Base-by-base conservation (phyloP, 1,140 invertebrate genomes). In the Adoxophyes honmai region DNA sequence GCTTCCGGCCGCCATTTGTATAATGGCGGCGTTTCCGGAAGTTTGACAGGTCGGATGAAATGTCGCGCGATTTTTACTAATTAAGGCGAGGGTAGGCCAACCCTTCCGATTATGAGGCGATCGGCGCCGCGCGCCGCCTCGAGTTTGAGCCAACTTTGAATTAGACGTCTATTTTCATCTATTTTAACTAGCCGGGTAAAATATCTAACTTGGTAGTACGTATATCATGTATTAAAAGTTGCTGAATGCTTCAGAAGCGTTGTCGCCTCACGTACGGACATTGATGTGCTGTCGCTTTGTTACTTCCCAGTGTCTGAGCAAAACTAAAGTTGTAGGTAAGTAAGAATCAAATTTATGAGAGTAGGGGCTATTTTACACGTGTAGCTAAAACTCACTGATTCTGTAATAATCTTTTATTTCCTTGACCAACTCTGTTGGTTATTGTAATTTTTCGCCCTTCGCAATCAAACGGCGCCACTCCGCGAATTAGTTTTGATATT, bases 401-500 rank as follows among this genome's bases (percentile, higher is more conserved):
- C 21, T 3, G 2, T 3, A 6, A 3, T 28, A 10, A 44, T 44
- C 18, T 44, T 16, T 44, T 44, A 13, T 13, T 18, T 52, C 54
- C 35, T n/a, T 55, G 18, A 38, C 36, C 55, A 60, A 60, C 57
- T 55, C 58, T 54, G 59, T 34, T 38, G 38, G 68, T 63, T 58
- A 51, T 58, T 57, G 54, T 51, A 58, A 60, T 64, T 70, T 66
- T 56, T 59, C 48, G 42, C 59, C 64, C 59, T 52, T 34, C 68
- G 75, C 75, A 83, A 86, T 80, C 80, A 81, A 80, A 78, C 70
- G 63, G 73, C 72, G 60, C 65, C 78, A 75, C 73, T 82, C 76
- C 55, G 59, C 70, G 76, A 81, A 81, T 86, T 81, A 83, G 77
- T 86, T 86, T 82, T 81, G 73, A 86, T 86, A 86, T 86, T 86